Evolutionary conservation across 1,140 invertebrate genomes (phyloP), one percentile per base, ranked within the genome.

Genomic region (Drosophila repletoides): DNA sequence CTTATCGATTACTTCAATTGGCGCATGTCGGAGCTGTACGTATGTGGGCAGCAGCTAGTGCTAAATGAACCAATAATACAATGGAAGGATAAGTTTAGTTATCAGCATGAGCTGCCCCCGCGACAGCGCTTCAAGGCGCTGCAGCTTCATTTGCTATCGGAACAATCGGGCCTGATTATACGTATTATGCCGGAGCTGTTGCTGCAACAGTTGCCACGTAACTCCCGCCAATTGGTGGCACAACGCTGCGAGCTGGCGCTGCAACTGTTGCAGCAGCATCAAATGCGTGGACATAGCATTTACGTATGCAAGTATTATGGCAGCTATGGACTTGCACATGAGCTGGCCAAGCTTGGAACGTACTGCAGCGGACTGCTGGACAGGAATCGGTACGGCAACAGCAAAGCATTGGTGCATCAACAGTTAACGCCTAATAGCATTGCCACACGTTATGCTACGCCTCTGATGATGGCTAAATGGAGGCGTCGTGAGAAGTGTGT

Each of bases 401-500:
- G 83, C 29, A 87, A 87, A 14, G 49, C 65, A 0, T 33, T 87
- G 26, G 69, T 87, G 1, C 77, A 88, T 29, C 69, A 88, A 7
- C 69, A 38, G 2, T 15, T 87, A 12, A 24, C 49, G 0, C 15
- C 59, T 0, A 87, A 83, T 10, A 67, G 72, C 26, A 72, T 76
- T 17, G 61, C 60, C 14, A 87, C 70, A 19, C 51, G 70, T 22
- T 87, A 84, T 45, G 83, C 81, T 12, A 52, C 60, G 2, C 55
- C 69, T 0, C 12, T 87, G 7, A 84, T 87, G 81, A 87, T 87
- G 83, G 81, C 55, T 31, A 87, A 87, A 19, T 87, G 81, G 83
- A 65, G 77, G 4, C 64, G 72, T 0, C 56, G 83, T 0, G 52
- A 73, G 0, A 87, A 88, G 26, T 64, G 64, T 7, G 36, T 88